phyloP scores from a whole-genome alignment of 1,140 invertebrate genomes.

The Venturia canescens region DNA sequence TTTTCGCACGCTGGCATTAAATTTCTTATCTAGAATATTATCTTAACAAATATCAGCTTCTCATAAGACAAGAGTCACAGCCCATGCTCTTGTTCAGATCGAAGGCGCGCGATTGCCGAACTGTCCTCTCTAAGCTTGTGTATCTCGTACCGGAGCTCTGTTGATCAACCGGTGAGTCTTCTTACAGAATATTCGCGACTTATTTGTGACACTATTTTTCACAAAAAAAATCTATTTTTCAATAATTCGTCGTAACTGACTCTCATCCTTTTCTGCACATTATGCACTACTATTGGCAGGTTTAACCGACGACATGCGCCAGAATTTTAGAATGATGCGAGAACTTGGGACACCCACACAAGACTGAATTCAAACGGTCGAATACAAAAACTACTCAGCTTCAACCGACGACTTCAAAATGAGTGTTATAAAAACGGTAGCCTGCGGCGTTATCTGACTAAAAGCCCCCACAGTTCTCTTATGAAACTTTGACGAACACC shows the following conservation, averaged over 20 bases:
- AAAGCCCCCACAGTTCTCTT: too few species aligned
- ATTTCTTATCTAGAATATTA: constrained; percentile 90
- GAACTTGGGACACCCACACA: constrained; percentile 80
- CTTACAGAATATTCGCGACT: constrained; percentile 54
- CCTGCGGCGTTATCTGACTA: too few species aligned
- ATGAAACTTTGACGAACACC: too few species aligned
- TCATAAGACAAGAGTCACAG: constrained; percentile 78
- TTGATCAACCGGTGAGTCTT: constrained; percentile 80
- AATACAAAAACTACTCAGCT: constrained; percentile 80
- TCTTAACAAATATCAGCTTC: constrained; percentile 81
- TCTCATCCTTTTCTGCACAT: too few species aligned
- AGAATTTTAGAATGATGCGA: constrained; percentile 81
- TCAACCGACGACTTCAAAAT: constrained; percentile 78
- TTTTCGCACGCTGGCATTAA: constrained; percentile 81
- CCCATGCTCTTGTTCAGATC: constrained; percentile 81
- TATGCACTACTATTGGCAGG: constrained; percentile 71
- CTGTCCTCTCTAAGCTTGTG: constrained; percentile 79
- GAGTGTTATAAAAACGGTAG: too few species aligned
- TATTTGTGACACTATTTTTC: too few species aligned
- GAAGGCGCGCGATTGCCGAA: constrained; percentile 80
- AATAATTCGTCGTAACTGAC: too few species aligned
- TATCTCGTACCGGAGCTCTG: constrained; percentile 87
- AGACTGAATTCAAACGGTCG: constrained; percentile 80
- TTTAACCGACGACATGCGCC: constrained; percentile 79
- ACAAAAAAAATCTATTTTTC: too few species aligned